A percentile compares a stretch with the other conserved stretches of the same genome.
These are phyloP conservation scores for Dascyllus trimaculatus DNA, from an alignment of 2,113 vertebrate species.

Conservation along the genomic window DNA sequence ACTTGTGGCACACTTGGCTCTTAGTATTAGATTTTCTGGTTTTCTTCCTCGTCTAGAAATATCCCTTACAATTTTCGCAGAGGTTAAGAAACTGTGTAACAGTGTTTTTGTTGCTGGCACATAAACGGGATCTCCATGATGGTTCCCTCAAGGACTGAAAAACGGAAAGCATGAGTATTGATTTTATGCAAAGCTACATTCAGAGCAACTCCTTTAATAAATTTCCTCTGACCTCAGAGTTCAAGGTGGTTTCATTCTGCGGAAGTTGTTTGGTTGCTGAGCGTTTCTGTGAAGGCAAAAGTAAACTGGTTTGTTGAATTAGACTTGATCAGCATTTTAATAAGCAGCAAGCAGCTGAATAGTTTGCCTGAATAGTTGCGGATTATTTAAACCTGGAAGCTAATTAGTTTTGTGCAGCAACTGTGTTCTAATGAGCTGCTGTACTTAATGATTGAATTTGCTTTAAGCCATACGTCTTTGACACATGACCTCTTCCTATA, in stretches of 20 bases:
- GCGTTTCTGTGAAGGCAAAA: too few relatives aligned
- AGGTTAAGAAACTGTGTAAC: background rate
- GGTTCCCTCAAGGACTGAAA: background rate
- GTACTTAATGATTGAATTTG: too few relatives aligned
- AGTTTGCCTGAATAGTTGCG: too few relatives aligned
- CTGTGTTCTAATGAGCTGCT: too few relatives aligned
- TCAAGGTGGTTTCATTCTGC: background rate
- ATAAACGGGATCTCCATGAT: background rate
- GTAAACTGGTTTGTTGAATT: too few relatives aligned
- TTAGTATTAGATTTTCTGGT: background rate
- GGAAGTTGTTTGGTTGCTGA: background rate
- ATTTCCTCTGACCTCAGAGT: background rate
- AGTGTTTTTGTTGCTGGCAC: background rate
- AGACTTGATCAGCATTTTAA: too few relatives aligned
- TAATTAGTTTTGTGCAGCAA: too few relatives aligned
- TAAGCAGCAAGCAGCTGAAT: too few relatives aligned
- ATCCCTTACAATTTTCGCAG: background rate
- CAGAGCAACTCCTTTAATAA: background rate
- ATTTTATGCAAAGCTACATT: slow-evolving; percentile 7
- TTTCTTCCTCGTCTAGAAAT: background rate
- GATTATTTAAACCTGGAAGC: too few relatives aligned
- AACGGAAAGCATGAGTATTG: background rate
- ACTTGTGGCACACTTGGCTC: background rate
- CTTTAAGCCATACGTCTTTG: too few relatives aligned
- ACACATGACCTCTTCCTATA: too few relatives aligned